These are phyloP conservation scores for Phalacrocorax brasilianus DNA, from an alignment of 2,113 vertebrate genomes.

Conservation along the genomic window DNA sequence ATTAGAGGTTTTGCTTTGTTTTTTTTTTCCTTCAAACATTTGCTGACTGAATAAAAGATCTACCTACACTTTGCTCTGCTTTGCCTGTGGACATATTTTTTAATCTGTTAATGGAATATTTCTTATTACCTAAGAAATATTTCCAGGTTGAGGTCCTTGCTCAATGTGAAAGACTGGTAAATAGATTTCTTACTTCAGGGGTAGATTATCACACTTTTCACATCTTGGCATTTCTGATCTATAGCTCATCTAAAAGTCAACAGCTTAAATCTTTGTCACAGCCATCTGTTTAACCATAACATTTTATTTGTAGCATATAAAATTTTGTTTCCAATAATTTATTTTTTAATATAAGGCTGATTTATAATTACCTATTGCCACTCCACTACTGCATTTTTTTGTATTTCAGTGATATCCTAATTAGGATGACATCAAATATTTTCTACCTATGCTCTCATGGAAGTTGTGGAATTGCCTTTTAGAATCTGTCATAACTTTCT, in stretches of 20 bases:
- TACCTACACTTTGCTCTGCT: background rate
- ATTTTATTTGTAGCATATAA: background rate
- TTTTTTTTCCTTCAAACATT: background rate
- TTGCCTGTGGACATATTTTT: background rate
- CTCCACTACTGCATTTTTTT: background rate
- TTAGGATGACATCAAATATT: background rate
- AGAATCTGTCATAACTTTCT: background rate
- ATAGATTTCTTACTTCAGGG: conserved; percentile 3
- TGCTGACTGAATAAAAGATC: background rate
- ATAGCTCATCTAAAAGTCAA: background rate
- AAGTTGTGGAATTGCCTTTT: background rate
- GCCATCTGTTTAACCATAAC: background rate
- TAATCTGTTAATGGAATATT: background rate
- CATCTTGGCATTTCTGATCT: background rate
- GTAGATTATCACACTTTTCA: background rate
- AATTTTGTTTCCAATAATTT: background rate
- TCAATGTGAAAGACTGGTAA: background rate
- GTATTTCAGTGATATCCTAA: background rate
- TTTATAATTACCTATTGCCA: background rate
- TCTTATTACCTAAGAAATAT: conserved; percentile 9
- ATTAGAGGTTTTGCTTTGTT: background rate
- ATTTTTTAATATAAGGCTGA: background rate
- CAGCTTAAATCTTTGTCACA: background rate
- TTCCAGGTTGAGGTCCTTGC: background rate
- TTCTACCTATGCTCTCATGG: background rate